Percentiles rank a stretch among this genome's conserved stretches.
Evolutionary conservation across 2,797 vertebrate species (phyloP).

Genomic region (Alosa sapidissima): DNA sequence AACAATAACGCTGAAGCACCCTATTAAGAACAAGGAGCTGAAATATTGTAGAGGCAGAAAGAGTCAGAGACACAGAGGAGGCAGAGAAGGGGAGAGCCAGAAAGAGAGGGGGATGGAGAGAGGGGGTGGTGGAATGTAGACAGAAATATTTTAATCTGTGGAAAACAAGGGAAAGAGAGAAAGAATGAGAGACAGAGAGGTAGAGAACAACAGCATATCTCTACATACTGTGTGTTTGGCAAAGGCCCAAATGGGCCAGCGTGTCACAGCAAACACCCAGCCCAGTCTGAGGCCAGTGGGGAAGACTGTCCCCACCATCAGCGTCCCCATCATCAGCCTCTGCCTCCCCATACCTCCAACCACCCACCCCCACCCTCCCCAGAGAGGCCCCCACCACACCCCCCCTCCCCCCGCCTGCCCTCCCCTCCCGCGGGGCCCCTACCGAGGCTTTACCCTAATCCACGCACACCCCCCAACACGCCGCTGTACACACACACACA

Average conservation of each 20-base stretch:
- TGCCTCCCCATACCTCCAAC: not conserved
- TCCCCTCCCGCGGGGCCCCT: not conserved
- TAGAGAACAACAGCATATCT: not conserved
- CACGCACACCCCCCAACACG: not conserved
- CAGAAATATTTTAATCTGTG: not conserved
- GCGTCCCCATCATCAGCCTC: not conserved
- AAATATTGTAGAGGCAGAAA: not conserved
- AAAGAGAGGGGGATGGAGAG: not conserved
- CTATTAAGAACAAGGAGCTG: constrained; percentile 9
- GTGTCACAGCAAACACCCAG: not conserved
- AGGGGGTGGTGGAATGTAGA: not conserved
- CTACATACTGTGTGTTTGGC: not conserved
- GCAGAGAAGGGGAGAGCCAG: too few species aligned
- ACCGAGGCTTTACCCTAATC: not conserved
- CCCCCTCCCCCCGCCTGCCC: not conserved
- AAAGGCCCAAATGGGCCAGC: not conserved
- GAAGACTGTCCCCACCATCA: not conserved
- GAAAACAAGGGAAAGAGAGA: not conserved
- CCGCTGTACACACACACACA: constrained; percentile 28
- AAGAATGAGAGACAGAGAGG: not conserved
- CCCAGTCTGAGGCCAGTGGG: not conserved
- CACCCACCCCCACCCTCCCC: not conserved
- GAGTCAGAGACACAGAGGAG: not conserved
- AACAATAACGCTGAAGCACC: constrained; percentile 14
- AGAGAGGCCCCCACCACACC: too few species aligned